These are phyloP conservation scores for Equus przewalskii DNA, from an alignment of 2,113 vertebrate species.

Conservation along the genomic window DNA sequence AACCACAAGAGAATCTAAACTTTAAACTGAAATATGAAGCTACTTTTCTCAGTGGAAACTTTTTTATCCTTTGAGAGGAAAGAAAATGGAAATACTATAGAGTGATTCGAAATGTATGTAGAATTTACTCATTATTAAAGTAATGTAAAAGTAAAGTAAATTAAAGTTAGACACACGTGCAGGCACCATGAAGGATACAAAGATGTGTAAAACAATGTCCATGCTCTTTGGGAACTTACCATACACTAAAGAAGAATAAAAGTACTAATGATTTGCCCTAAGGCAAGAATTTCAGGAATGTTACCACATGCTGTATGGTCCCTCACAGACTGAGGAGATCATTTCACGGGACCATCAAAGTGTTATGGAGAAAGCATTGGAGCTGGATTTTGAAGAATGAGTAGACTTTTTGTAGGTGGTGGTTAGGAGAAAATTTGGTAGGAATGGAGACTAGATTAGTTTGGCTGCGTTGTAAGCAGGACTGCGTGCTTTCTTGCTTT, in stretches of 20 bases:
- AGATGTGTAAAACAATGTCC: neutral
- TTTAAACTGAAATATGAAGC: conserved; percentile 24
- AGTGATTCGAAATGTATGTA: conserved; percentile 23
- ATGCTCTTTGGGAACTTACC: neutral
- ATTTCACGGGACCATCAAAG: neutral
- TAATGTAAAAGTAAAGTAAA: neutral
- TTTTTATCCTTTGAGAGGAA: conserved; percentile 18
- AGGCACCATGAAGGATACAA: neutral
- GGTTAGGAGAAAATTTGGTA: neutral
- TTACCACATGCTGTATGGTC: neutral
- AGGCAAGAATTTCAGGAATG: conserved; percentile 16
- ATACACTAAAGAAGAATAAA: neutral
- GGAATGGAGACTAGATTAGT: neutral
- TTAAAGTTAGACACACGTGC: neutral
- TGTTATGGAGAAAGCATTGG: conserved; percentile 40
- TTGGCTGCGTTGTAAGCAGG: neutral
- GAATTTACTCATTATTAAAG: conserved; percentile 50
- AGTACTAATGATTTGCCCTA: neutral
- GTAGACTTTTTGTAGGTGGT: neutral
- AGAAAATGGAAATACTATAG: conserved; percentile 19
- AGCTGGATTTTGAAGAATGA: conserved; percentile 33
- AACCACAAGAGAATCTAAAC: neutral
- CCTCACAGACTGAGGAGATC: neutral
- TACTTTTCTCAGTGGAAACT: conserved; percentile 9
- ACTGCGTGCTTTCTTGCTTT: neutral